Evolutionary conservation across 2,888 invertebrate species (phyloP), one percentile per base, ranked within the genome.

Genomic region (Sacculina carcini): DNA sequence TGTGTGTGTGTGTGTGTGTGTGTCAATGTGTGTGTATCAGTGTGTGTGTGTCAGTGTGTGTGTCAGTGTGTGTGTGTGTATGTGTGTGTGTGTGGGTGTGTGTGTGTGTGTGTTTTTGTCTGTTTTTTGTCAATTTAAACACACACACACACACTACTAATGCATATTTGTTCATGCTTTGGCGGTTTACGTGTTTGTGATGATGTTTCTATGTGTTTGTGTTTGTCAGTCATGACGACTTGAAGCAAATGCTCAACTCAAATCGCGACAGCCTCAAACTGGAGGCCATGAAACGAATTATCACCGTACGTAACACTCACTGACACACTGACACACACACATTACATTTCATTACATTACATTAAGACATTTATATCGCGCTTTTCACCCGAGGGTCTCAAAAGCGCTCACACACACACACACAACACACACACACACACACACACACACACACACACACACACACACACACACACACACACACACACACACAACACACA

Each of bases 241-340:
- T 98, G 49, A 96, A 94, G 65, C 77, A 84, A 62, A 98, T 99
- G 96, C 66, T 98, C 60, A 98, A 99, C 66, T 84, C 89, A 56
- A 94, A 86, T 61, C 94, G 96, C 66, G 98, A 99, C 67, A 83
- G 83, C 39, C 70, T 90, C 44, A 99, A 98, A 64, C 67, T 99
- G 59, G 98, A 99, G 65, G 98, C 98, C 4, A 99, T 98, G 98
- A 98, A 98, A 65, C 73, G 98, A 60, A 94, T 99, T 51, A 94
- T 99, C 63, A 90, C 92, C 62, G 78, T 78, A 67, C 65, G 63
- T 64, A 21, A 10, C 24, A 31, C 3, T 21, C 12, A n/a, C n/a
- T n/a, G n/a, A n/a, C n/a, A n/a, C n/a, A n/a, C n/a, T n/a, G n/a
- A n/a, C n/a, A n/a, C n/a, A n/a, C n/a, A n/a, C n/a, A n/a, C n/a